Evolutionary conservation across 2,113 vertebrate species (phyloP).

Genomic region (Lanius ludovicianus): DNA sequence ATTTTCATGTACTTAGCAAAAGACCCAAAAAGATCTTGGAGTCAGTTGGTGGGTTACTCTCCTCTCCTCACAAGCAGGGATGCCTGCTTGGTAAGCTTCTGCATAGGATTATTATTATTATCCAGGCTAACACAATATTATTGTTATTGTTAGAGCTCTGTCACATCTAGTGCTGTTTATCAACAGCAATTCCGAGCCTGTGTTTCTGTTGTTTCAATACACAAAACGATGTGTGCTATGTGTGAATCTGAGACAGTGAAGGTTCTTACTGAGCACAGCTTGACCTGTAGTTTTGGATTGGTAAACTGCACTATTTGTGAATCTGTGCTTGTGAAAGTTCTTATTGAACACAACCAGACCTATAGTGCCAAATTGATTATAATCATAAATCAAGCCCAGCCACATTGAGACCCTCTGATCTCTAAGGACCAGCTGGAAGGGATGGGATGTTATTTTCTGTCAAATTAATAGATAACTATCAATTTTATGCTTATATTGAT

Average conservation of each 20-base stretch:
- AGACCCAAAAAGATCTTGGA: neutral
- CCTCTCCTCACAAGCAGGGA: neutral
- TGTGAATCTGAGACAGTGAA: neutral
- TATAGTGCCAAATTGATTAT: neutral
- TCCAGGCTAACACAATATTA: neutral
- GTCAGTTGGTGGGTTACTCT: neutral
- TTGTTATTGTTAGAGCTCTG: neutral
- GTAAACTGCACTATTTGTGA: neutral
- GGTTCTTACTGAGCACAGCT: neutral
- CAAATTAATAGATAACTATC: neutral
- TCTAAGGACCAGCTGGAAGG: neutral
- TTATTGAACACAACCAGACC: neutral
- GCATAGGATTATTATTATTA: neutral
- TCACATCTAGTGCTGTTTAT: neutral
- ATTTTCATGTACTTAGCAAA: neutral
- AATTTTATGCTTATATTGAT: neutral
- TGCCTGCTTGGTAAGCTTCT: neutral
- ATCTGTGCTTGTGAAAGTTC: neutral
- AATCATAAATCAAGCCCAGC: neutral
- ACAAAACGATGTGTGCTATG: neutral
- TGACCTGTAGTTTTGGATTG: neutral
- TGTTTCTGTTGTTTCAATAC: neutral
- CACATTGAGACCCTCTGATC: neutral
- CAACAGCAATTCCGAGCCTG: neutral
- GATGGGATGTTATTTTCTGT: neutral